phyloP scores from a whole-genome alignment of 2,888 invertebrate genomes.

The Electrophaes corylata region DNA sequence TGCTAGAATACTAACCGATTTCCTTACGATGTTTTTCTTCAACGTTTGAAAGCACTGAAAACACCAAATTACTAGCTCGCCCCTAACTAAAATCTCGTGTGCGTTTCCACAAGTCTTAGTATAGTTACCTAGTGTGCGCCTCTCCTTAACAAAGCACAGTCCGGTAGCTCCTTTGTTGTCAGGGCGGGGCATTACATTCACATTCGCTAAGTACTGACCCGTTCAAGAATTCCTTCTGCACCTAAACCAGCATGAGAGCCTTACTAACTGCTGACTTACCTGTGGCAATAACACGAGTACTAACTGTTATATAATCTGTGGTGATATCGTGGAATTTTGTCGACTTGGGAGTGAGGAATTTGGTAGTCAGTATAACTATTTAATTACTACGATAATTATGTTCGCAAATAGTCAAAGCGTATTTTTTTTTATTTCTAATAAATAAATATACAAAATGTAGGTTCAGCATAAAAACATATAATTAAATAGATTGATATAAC shows the following conservation, averaged over 20 bases:
- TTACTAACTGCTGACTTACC: conserved; percentile 10
- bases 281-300: background rate
- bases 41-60: too few relatives aligned
- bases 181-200: conserved; percentile 66
- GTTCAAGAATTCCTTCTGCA: conserved; percentile 43
- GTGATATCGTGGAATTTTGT: conserved; percentile 7
- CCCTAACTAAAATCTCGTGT: too few relatives aligned
- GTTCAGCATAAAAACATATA: too few relatives aligned
- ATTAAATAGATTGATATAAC: too few relatives aligned
- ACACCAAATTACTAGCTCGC: too few relatives aligned
- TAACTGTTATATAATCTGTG: conserved; percentile 6
- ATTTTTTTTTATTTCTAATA: too few relatives aligned
- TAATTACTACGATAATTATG: background rate
- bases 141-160: conserved; percentile 55
- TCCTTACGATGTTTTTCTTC: too few relatives aligned
- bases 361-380: background rate
- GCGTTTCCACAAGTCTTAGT: too few relatives aligned
- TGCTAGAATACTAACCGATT: too few relatives aligned
- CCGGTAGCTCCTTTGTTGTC: conserved; percentile 55
- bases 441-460: too few relatives aligned
- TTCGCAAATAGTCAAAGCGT: too few relatives aligned
- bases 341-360: conserved; percentile 11
- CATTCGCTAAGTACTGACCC: conserved; percentile 37
- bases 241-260: conserved; percentile 16
- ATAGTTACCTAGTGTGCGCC: too few relatives aligned